Evolutionary conservation across 2,113 vertebrate species (phyloP), one percentile per base, ranked within the genome.

Genomic region (Poecilia latipinna): DNA sequence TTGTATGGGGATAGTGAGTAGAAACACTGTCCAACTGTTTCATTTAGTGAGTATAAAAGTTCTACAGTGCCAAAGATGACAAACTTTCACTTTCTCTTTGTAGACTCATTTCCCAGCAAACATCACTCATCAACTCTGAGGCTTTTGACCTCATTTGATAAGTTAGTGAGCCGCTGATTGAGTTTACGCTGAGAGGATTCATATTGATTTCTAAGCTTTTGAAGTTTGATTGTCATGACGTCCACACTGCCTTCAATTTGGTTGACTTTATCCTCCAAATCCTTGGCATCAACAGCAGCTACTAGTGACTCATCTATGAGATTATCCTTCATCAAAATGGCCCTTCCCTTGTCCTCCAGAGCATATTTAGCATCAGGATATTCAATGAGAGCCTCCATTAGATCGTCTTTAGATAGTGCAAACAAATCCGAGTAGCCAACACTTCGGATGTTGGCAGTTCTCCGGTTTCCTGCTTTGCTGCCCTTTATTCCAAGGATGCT

Each of bases 181-280:
- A 99, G 82, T 83, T 95, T 97, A 51, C 93, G 89, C 86, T 98
- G 96, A 1, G 92, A 87, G 1, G 96, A 87, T 0, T 75, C 93
- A 70, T 95, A 96, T 57, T 98, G 95, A 0, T 88, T 91, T 65
- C 94, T 37, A 0, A 98, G 89, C 82, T 96, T 95, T 0, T 92
- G 94, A 35, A 98, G 95, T 90, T 96, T 96, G 0, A 85, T 88
- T 63, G 93, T 91, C 85, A 99, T 93, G 0, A 88, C 76, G 0
- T 98, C 97, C 51, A 96, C 80, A 78, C 93, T 92, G 3, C 89
- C 64, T 91, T 96, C 95, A 24, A 99, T 89, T 29, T 35, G 77
- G 13, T 72, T 81, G n/a, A 99, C 89, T 80, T 97, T 98, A 61
- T 96, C 85, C 83, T 97, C 96, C 19, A 98, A 51, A 78, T 97